Evolutionary conservation across 2,888 invertebrate genomes (phyloP), one percentile per base, ranked within the genome.

Genomic region (Rutpela maculata): DNA sequence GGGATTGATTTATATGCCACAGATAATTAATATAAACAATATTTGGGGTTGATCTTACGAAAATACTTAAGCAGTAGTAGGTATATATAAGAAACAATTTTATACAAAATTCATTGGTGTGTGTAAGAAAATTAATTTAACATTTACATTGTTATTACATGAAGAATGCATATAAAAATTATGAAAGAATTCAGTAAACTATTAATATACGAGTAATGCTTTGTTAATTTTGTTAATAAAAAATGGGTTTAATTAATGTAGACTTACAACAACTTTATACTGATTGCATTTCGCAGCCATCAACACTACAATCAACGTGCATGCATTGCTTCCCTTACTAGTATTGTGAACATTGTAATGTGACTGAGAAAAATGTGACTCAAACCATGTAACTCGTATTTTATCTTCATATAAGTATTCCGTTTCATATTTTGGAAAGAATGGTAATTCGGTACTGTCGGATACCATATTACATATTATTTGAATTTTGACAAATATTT

Each of bases 241-340:
- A 7, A 35, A 9, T 35, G 7, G 9, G 7, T 35, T 35, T 9
- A 35, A 35, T 55, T 50, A 71, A 59, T 10, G 56, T n/a, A 11
- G 26, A 80, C 83, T 79, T 85, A 89, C 89, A 67, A 84, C 83
- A 68, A 89, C 85, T 74, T 88, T 84, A 68, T 85, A 82, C 55
- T 84, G 78, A 76, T 87, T 82, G 77, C 91, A 90, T 82, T 90
- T 90, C 68, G 90, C 88, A 35, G 93, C 93, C 77, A 92, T 88
- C 68, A 93, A 88, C 22, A 93, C 87, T 56, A 92, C 92, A 82
- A 93, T 93, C 71, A 93, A 87, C 0, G 93, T 93, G 81, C 93
- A 93, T 9, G 93, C 93, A 87, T 93, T 92, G 81, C 93, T 93
- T 70, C 91, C 92, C 87, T 86, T 90, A 71, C 87, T 85, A 10